Evolutionary conservation across 2,113 vertebrate species (phyloP), one percentile per base, ranked within the genome.

Genomic region (Ceratotherium simum): DNA sequence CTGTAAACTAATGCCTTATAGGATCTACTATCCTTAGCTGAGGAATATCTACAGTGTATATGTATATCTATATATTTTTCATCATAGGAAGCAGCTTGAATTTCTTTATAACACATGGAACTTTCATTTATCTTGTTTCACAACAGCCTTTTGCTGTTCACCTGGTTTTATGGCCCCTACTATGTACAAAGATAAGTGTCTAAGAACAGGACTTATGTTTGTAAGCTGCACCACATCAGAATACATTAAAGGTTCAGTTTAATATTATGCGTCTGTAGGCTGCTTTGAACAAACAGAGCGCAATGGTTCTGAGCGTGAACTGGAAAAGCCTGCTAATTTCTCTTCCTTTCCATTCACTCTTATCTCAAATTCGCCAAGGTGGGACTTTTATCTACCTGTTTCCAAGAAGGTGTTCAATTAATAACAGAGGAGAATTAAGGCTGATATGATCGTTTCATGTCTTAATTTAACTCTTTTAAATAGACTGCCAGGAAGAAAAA

Each of bases 361-460:
- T 98, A 98, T 98, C 97, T 98, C n/a, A 0, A 84, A 95, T 97
- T 98, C 97, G 97, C 97, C 82, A 95, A 97, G 97, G 97, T 98
- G 92, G 90, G 95, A 18, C 31, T 98, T 91, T 97, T 97, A 98
- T 98, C 98, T 98, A 10, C 90, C 46, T 85, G 64, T 96, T 98
- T 98, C 97, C 98, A 98, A 98, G 97, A 97, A 98, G 96, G 98
- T 98, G 98, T 97, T 98, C 97, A 98, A 96, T 98, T 97, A 98
- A 96, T 97, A 98, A 97, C 91, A 88, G 84, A 91, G 95, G 97
- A 95, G 97, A 98, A 91, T 98, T 94, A 94, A 97, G 90, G 82
- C 90, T 78, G 92, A 98, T 98, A 98, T 36, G 88, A 98, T 98
- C 95, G 85, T 97, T 98, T 98, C 31, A 94, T 97, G 92, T 97